phyloP scores from a whole-genome alignment of 1,140 invertebrate species.

The Drosophila fuyamai region DNA sequence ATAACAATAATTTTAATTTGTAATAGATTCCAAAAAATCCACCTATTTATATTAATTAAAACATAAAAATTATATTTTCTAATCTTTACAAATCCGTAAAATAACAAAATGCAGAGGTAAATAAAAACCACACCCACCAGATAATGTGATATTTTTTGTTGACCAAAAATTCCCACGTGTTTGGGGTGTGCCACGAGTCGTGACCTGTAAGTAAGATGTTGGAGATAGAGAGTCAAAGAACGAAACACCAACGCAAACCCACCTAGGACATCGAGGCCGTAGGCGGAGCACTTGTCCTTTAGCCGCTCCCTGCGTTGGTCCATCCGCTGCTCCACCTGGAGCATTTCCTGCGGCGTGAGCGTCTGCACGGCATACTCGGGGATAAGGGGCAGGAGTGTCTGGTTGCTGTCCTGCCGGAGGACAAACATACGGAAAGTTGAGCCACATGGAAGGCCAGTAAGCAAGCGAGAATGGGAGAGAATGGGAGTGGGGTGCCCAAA shows the following conservation, averaged over 20 bases:
- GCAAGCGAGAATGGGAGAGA: constrained; percentile 2
- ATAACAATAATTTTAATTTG: too few species aligned
- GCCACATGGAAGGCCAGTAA: constrained; percentile 5
- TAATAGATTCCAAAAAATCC: too few species aligned
- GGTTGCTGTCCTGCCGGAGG: constrained; percentile 76
- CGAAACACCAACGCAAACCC: constrained; percentile 13
- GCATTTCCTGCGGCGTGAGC: constrained; percentile 77
- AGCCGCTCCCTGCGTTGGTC: constrained; percentile 85
- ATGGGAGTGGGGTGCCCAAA: constrained; percentile 40
- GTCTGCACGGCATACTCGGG: constrained; percentile 80
- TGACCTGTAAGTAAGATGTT: constrained; percentile 85
- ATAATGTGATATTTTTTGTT: constrained; percentile 92
- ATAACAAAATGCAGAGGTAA: constrained; percentile 57
- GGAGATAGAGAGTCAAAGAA: not conserved
- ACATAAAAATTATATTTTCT: not conserved
- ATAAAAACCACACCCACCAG: constrained; percentile 85
- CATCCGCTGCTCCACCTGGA: constrained; percentile 85
- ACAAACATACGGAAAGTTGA: constrained; percentile 30
- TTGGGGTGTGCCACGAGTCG: constrained; percentile 89
- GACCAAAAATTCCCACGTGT: constrained; percentile 94
- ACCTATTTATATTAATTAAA: too few species aligned
- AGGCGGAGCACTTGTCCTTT: constrained; percentile 85
- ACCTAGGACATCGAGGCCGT: constrained; percentile 85
- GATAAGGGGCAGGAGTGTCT: constrained; percentile 76
- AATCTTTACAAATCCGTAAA: not conserved